These are phyloP conservation scores for Lissocephala sabroskyi DNA, from an alignment of 2,888 invertebrate species.

Conservation along the genomic window DNA sequence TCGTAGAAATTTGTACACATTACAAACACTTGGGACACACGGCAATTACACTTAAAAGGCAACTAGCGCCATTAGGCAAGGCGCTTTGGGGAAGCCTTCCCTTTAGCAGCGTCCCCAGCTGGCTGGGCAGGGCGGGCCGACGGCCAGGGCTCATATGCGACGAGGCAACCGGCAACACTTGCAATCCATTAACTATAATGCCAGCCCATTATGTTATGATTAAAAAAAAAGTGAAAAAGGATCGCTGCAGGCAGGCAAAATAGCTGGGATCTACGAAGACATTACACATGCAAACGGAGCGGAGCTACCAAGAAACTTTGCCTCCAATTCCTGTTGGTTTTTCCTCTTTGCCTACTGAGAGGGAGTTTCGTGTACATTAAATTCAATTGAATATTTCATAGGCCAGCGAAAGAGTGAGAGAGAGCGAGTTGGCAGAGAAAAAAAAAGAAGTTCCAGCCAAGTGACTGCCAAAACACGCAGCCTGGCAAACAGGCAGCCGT, in stretches of 20 bases:
- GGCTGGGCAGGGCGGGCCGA: slow-evolving; percentile 11
- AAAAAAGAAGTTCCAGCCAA: slow-evolving; percentile 18
- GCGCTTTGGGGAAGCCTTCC: slow-evolving; percentile 20
- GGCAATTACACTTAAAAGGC: slow-evolving; percentile 67
- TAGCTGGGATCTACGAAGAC: slow-evolving; percentile 3
- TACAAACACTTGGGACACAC: slow-evolving; percentile 56
- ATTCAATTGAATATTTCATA: slow-evolving; percentile 61
- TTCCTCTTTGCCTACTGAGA: no score
- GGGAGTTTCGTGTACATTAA: slow-evolving; percentile 50
- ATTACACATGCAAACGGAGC: slow-evolving; percentile 12
- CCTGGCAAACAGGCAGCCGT: slow-evolving; percentile 11
- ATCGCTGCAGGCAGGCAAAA: neutral
- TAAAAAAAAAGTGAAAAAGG: slow-evolving; percentile 27
- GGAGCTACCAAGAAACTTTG: no score
- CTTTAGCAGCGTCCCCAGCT: no score
- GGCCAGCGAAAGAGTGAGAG: slow-evolving; percentile 37
- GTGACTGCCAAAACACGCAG: slow-evolving; percentile 28
- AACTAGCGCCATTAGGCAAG: slow-evolving; percentile 53
- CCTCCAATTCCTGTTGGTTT: no score
- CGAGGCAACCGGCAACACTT: slow-evolving; percentile 45
- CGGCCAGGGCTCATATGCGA: slow-evolving; percentile 44
- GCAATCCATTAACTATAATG: slow-evolving; percentile 57
- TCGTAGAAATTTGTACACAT: slow-evolving; percentile 47
- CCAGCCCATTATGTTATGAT: slow-evolving; percentile 46
- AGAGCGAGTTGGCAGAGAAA: slow-evolving; percentile 19